These are phyloP conservation scores for Parauchenoglanis ngamensis DNA, from an alignment of 2,797 vertebrate genomes.

Conservation along the genomic window DNA sequence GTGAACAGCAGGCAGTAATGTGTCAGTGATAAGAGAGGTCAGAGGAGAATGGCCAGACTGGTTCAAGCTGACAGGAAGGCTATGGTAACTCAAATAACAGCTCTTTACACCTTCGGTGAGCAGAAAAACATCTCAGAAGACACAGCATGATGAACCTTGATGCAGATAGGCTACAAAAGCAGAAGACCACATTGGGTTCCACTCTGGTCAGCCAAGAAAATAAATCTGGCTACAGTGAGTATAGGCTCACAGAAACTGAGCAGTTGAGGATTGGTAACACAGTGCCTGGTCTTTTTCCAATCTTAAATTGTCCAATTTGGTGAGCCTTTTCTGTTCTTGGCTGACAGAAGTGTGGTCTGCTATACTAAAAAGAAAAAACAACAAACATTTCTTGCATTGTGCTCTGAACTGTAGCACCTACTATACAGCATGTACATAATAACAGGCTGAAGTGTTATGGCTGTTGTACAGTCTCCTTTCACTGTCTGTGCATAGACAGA, in stretches of 20 bases:
- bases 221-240: background rate
- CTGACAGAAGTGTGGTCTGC: background rate
- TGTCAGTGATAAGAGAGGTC: background rate
- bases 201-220: background rate
- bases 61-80: background rate
- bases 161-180: background rate
- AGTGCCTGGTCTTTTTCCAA: background rate
- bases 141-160: background rate
- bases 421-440: background rate
- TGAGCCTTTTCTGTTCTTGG: background rate
- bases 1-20: background rate
- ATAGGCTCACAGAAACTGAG: background rate
- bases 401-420: background rate
- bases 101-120: background rate
- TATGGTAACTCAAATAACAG: background rate
- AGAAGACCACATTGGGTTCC: background rate
- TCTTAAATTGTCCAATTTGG: background rate
- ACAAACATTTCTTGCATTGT: background rate
- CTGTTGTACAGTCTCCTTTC: conserved; percentile 4
- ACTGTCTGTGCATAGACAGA: background rate
- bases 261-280: background rate
- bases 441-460: too few species aligned
- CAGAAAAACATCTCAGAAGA: background rate
- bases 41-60: background rate
- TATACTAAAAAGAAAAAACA: background rate